A percentile compares a stretch with the other conserved stretches of the same genome.
Conservation (phyloP, 2,888 invertebrate species). For the Mayetiola destructor region DNA sequence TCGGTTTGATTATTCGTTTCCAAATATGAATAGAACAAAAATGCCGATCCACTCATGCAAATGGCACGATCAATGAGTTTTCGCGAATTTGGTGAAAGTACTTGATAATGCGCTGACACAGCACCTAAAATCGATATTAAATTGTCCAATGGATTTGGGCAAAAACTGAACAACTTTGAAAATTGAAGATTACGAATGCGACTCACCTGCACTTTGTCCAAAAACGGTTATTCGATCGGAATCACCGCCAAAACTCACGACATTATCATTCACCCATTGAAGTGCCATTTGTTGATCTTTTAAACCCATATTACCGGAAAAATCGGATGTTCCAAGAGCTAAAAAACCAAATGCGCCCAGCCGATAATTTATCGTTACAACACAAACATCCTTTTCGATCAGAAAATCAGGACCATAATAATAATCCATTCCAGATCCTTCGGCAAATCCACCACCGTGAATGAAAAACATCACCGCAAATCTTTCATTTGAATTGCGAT, state of each 20-base stretch:
- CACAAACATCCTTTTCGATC: neutral
- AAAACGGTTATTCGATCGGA: constrained; percentile 28
- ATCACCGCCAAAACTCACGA: constrained; percentile 32
- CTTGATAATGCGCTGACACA: neutral
- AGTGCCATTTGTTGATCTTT: constrained; percentile 33
- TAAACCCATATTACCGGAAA: constrained; percentile 33
- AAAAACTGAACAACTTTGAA: neutral
- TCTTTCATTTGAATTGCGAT: neutral
- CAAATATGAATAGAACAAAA: neutral
- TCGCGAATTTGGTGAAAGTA: neutral
- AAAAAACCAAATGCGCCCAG: constrained; percentile 37
- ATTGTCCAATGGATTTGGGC: neutral
- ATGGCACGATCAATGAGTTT: neutral
- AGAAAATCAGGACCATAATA: constrained; percentile 13
- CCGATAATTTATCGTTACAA: constrained; percentile 30
- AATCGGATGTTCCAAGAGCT: constrained; percentile 24
- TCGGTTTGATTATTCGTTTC: neutral
- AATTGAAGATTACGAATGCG: no score
- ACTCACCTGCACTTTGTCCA: constrained; percentile 31
- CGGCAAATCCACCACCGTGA: constrained; percentile 6
- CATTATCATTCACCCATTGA: constrained; percentile 31
- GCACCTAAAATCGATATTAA: neutral
- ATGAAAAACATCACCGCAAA: constrained; percentile 15
- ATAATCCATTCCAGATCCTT: neutral
- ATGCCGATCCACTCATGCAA: constrained; percentile 5